Percentiles rank a stretch among this genome's conserved stretches.
Conservation (phyloP, 30 jellyfish, hydroid and myxozoan species). For the Cassiopea xamachana region DNA sequence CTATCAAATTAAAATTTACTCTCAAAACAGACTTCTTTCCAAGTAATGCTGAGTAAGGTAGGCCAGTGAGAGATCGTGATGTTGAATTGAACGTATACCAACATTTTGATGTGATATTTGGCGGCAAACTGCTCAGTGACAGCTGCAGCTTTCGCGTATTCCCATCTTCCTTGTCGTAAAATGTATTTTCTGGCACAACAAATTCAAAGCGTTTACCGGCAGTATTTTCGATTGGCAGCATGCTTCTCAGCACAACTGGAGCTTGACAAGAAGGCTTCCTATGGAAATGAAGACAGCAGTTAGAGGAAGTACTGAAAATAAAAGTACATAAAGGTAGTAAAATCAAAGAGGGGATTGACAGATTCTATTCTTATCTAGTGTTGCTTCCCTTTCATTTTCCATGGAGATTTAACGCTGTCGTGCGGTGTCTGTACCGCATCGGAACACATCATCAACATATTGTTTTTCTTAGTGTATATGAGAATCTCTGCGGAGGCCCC, state of each 20-base stretch:
- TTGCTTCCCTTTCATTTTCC: no score
- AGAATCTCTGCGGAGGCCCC: no score
- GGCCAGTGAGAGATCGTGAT: constrained; percentile 39
- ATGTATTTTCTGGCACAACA: constrained; percentile 68
- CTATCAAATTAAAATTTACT: constrained; percentile 23
- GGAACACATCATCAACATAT: no score
- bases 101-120: constrained; percentile 17
- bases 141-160: constrained; percentile 37
- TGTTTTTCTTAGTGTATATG: no score
- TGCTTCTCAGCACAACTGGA: constrained; percentile 37
- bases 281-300: not conserved
- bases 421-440: no score
- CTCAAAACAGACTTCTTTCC: not conserved
- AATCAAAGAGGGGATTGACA: not conserved
- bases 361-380: no score
- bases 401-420: no score
- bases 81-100: constrained; percentile 59
- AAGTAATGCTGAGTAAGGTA: constrained; percentile 37
- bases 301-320: not conserved
- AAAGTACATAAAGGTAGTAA: not conserved
- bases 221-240: constrained; percentile 5
- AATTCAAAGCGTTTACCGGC: constrained; percentile 52
- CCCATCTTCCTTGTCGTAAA: constrained; percentile 94
- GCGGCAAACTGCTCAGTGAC: not conserved
- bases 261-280: constrained; percentile 16